Percentiles rank a stretch among this genome's conserved stretches.
Evolutionary conservation across 2,888 invertebrate genomes (phyloP).

Genomic region (Exephanes ischioxanthus): DNA sequence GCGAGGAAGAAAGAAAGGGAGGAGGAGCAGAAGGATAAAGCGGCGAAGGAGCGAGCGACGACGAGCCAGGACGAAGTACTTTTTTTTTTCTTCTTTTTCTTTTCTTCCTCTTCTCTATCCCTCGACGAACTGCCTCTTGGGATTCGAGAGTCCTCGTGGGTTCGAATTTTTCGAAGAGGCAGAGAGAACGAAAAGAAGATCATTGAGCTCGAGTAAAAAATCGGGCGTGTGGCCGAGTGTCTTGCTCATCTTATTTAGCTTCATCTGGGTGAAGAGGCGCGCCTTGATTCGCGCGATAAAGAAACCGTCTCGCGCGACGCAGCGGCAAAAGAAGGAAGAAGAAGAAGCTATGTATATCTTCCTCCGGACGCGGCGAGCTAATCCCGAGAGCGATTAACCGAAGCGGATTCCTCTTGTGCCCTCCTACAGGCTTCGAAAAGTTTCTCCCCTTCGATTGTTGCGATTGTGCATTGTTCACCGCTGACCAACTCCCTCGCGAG

Average conservation of each 20-base stretch:
- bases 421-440: conserved; percentile 33
- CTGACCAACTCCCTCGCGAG: neutral
- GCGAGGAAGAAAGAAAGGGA: conserved; percentile 53
- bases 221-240: neutral
- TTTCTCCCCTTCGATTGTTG: conserved; percentile 55
- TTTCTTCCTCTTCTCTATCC: conserved; percentile 29
- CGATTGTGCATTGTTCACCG: conserved; percentile 58
- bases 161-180: neutral
- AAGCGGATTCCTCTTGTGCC: conserved; percentile 34
- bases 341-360: conserved; percentile 48
- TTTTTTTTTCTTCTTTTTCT: conserved; percentile 42
- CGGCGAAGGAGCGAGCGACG: conserved; percentile 24
- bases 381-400: conserved; percentile 46
- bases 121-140: neutral
- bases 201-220: neutral
- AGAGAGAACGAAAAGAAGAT: neutral
- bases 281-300: conserved; percentile 60
- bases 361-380: conserved; percentile 49
- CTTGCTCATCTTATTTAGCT: conserved; percentile 11
- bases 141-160: conserved; percentile 22
- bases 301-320: conserved; percentile 40
- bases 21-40: conserved; percentile 50
- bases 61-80: conserved; percentile 42
- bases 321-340: conserved; percentile 22
- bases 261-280: conserved; percentile 47